Base-by-base conservation (phyloP, 1,140 invertebrate species). In the Drosophila fuyamai region DNA sequence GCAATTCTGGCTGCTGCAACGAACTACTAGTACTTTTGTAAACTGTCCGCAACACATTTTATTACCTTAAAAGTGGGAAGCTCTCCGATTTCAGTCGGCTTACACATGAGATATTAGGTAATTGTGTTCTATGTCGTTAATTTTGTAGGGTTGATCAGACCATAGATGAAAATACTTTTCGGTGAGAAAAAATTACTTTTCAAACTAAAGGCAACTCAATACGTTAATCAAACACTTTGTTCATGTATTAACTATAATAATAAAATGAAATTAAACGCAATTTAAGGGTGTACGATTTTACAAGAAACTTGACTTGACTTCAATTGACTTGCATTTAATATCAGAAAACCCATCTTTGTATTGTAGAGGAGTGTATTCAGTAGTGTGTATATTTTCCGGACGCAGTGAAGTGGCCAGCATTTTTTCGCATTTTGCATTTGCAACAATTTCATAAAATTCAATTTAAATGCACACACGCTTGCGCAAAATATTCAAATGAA, bases 21-120 rank as follows among this genome's bases (percentile, higher is more conserved):
- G 36, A 61, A 46, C 62, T 73, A 50, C 67, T 7, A 12, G 14
- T 36, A 16, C 16, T 81, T 85, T 85, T 84, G 47, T 47, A 36
- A 54, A 60, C 54, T 84, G 46, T 51, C 71, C 65, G 38, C 75
- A 61, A 65, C 63, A 73, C 55, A 72, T 70, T 80, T 80, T 43
- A 18, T 29, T n/a, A 56, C 41, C 58, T 72, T 44, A 40, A 60
- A 60, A 53, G 32, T 47, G 29, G 71, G 8, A 29, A 50, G 36
- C 46, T 23, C 5, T 43, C 1, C 18, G n/a, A 1, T 27, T 9
- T 14, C 35, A 27, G 8, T 40, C 2, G 29, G 23, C 16, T 32
- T 32, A 2, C 14, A 18, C 27, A 36, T 23, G 4, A 61, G 35
- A 23, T 38, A 38, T 40, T 9, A 7, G 16, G 18, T 10, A 54